Conservation (phyloP, 2,113 vertebrate species). For the Heliornis fulica region DNA sequence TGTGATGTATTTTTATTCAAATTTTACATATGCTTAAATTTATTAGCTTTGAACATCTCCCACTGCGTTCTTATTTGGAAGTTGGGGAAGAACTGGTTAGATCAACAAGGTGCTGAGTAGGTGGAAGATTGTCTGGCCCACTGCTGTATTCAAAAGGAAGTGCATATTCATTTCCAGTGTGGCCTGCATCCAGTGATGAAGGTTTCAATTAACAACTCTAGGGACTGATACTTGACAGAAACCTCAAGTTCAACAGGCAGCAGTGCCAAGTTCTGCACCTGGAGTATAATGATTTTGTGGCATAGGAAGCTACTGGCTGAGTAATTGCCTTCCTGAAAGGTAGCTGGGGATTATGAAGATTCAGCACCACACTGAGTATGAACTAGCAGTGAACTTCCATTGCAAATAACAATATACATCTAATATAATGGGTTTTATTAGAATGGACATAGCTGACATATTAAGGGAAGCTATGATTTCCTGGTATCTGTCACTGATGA, state of each 20-base stretch:
- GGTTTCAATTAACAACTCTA: background rate
- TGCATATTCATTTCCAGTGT: background rate
- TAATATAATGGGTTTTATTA: background rate
- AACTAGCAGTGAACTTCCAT: background rate
- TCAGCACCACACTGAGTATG: background rate
- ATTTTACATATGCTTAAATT: background rate
- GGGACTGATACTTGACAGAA: background rate
- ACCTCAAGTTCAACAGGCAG: background rate
- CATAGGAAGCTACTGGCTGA: background rate
- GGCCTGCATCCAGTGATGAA: background rate
- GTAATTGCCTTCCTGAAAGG: background rate
- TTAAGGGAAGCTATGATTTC: background rate
- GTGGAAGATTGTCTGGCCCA: background rate
- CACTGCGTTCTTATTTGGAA: background rate
- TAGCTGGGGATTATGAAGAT: background rate
- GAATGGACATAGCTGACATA: background rate
- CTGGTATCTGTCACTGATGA: background rate
- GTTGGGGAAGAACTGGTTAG: background rate
- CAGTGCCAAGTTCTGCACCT: background rate
- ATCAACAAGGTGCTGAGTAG: background rate
- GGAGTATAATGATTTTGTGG: background rate
- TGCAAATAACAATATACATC: background rate
- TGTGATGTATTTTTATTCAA: background rate
- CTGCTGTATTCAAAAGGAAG: background rate
- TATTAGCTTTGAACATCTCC: background rate